These are phyloP conservation scores for Muscidifurax raptorellus DNA, from an alignment of 1,140 invertebrate genomes.

Conservation along the genomic window DNA sequence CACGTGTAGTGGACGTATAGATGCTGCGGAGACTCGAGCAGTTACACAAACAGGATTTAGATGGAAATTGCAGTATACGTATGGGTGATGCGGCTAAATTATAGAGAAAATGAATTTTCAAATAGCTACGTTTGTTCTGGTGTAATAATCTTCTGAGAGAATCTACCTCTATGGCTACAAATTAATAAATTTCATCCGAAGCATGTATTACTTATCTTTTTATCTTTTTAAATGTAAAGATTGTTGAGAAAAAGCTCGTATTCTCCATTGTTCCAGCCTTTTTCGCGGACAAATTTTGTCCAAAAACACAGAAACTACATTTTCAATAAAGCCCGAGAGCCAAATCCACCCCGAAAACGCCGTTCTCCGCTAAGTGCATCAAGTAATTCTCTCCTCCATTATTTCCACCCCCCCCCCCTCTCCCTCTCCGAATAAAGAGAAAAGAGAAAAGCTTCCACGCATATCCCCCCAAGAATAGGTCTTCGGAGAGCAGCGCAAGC, in stretches of 20 bases:
- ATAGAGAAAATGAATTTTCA: constrained; percentile 7
- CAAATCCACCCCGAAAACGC: not conserved
- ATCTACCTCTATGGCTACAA: too few species aligned
- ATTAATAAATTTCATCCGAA: too few species aligned
- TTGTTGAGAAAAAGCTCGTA: too few species aligned
- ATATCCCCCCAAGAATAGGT: not conserved
- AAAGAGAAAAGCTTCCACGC: not conserved
- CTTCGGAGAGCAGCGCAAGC: not conserved
- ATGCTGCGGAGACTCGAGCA: too few species aligned
- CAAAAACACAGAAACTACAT: not conserved
- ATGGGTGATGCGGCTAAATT: not conserved
- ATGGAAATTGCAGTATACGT: not conserved
- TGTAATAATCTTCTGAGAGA: not conserved
- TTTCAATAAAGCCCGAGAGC: not conserved
- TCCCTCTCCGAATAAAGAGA: not conserved
- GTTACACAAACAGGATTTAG: not conserved
- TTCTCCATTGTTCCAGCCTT: too few species aligned
- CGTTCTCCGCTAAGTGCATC: not conserved
- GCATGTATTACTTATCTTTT: too few species aligned
- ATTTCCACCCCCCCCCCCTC: not conserved
- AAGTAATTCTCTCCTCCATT: not conserved
- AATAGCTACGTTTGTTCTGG: not conserved
- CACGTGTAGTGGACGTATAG: too few species aligned
- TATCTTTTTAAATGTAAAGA: too few species aligned
- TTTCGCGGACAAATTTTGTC: too few species aligned